Evolutionary conservation across 2,113 vertebrate genomes (phyloP).

Genomic region (Natator depressus): DNA sequence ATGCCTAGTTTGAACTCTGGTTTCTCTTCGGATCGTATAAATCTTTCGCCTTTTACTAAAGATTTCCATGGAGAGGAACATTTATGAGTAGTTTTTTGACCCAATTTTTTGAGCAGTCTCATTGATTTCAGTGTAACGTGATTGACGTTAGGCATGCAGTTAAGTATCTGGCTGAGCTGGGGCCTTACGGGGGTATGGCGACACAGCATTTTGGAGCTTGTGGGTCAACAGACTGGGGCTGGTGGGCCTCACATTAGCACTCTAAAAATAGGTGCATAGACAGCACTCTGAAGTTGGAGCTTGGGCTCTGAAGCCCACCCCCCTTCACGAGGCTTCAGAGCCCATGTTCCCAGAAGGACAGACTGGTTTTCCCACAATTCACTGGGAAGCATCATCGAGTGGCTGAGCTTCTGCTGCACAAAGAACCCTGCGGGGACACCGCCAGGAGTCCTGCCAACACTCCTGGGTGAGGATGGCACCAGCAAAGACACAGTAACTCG

Average conservation of each 20-base stretch:
- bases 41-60: slow-evolving; percentile 64
- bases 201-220: background rate
- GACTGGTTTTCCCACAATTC: background rate
- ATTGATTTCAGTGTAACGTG: background rate
- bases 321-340: background rate
- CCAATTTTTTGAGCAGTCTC: background rate
- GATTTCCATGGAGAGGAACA: slow-evolving; percentile 21
- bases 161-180: background rate
- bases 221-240: background rate
- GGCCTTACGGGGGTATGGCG: background rate
- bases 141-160: background rate
- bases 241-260: no score
- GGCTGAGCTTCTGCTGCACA: background rate
- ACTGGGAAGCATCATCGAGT: background rate
- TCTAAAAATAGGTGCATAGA: background rate
- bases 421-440: background rate
- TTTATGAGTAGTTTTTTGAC: background rate
- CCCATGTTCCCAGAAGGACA: background rate
- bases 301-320: background rate
- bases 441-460: background rate
- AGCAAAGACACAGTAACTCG: background rate
- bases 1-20: background rate
- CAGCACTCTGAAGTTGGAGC: background rate
- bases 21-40: no score
- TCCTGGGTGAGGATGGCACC: background rate